phyloP scores from a whole-genome alignment of 2,113 vertebrate species.

The Xyliphius kryptos region DNA sequence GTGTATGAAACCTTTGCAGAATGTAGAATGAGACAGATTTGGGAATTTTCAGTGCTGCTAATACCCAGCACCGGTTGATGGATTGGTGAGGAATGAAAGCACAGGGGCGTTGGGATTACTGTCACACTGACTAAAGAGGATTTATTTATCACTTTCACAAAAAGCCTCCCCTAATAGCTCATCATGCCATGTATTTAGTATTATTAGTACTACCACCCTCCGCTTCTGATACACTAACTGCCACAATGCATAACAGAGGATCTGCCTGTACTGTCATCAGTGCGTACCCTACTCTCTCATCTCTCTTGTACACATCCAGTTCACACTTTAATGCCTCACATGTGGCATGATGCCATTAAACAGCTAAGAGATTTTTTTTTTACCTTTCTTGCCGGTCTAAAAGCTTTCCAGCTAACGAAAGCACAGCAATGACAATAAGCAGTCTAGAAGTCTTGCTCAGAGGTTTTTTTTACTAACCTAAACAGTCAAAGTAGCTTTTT shows the following conservation, averaged over 20 bases:
- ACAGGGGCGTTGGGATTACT: constrained; percentile 46
- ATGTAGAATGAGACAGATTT: constrained; percentile 27
- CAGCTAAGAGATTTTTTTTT: constrained; percentile 42
- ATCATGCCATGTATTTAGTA: constrained; percentile 43
- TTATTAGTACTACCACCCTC: constrained; percentile 39
- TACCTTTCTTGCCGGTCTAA: constrained; percentile 35
- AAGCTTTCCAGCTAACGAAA: constrained; percentile 33
- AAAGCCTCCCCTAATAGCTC: constrained; percentile 45
- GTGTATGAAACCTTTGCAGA: constrained; percentile 39
- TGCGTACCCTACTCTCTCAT: constrained; percentile 16
- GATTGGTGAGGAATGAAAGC: constrained; percentile 43
- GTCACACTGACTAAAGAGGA: constrained; percentile 46
- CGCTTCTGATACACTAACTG: constrained; percentile 40
- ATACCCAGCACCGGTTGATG: constrained; percentile 41
- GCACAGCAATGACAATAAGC: constrained; percentile 12
- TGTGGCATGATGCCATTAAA: constrained; percentile 42
- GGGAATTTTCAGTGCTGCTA: constrained; percentile 40
- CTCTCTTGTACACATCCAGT: constrained; percentile 22
- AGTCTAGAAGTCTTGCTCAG: not conserved
- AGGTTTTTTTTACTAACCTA: no score
- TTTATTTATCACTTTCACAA: constrained; percentile 49
- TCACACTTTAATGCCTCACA: constrained; percentile 32
- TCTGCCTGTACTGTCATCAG: constrained; percentile 32
- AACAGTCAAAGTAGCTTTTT: no score
- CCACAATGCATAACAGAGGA: constrained; percentile 35